These are phyloP conservation scores for Chelidonichthys spinosus DNA, from an alignment of 2,797 vertebrate genomes.

Conservation along the genomic window DNA sequence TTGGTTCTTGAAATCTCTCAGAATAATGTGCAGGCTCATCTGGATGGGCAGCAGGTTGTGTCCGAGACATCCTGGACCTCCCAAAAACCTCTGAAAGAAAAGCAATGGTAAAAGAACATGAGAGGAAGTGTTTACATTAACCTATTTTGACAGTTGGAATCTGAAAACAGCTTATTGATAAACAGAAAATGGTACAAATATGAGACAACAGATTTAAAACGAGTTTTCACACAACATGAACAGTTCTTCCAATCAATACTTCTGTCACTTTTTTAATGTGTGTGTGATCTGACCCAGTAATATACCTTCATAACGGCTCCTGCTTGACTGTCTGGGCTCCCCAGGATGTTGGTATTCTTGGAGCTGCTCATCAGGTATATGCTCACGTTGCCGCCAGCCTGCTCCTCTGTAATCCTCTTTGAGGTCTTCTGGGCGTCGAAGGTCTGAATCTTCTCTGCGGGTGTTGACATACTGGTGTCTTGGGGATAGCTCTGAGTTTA, in stretches of 20 bases:
- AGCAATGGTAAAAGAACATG: not conserved
- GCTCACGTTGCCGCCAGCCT: constrained; percentile 50
- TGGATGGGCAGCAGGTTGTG: constrained; percentile 12
- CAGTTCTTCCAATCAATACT: not conserved
- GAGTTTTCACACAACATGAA: not conserved
- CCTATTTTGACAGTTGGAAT: not conserved
- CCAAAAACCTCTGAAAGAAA: constrained; percentile 61
- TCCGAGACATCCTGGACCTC: not conserved
- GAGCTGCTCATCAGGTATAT: constrained; percentile 2
- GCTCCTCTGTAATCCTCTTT: constrained; percentile 38
- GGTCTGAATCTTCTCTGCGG: constrained; percentile 52
- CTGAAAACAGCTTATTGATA: not conserved
- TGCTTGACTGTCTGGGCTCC: constrained; percentile 47
- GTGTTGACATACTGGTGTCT: constrained; percentile 43
- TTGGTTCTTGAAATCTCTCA: constrained; percentile 64
- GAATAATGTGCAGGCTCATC: constrained; percentile 50
- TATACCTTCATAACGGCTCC: constrained; percentile 71
- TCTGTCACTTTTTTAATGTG: too few species aligned
- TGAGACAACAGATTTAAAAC: not conserved
- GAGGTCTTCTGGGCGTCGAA: constrained; percentile 39
- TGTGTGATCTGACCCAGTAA: not conserved
- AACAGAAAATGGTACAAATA: not conserved
- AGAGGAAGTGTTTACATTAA: not conserved
- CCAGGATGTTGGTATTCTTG: constrained; percentile 46
- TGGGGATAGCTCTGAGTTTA: constrained; percentile 31